Conservation (phyloP, 1,140 invertebrate genomes). For the Acyrthosiphon pisum region DNA sequence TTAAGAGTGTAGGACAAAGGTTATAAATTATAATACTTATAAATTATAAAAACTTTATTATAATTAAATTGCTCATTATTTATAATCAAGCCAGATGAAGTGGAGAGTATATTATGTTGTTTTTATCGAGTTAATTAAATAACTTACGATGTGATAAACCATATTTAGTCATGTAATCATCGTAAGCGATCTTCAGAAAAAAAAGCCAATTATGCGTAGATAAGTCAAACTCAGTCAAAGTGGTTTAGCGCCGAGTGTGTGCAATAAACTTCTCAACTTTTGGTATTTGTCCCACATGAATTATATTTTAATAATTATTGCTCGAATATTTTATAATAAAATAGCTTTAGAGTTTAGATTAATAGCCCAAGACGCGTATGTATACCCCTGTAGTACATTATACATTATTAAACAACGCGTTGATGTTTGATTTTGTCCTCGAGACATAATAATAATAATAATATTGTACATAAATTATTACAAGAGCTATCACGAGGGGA, state of each 20-base stretch:
- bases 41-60: background rate
- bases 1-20: background rate
- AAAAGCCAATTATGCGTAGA: background rate
- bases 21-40: background rate
- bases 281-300: background rate
- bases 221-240: background rate
- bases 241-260: background rate
- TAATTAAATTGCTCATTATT: background rate
- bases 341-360: background rate
- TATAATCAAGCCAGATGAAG: background rate
- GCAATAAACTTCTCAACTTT: background rate
- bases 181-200: background rate
- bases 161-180: background rate
- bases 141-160: background rate
- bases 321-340: background rate
- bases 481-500: background rate
- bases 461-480: background rate
- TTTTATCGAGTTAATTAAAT: slow-evolving; percentile 17
- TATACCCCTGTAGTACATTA: background rate
- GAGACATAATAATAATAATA: background rate
- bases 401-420: background rate
- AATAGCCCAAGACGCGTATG: background rate
- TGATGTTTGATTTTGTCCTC: slow-evolving; percentile 15
- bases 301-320: background rate
- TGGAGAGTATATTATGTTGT: background rate